phyloP scores from a whole-genome alignment of 2,888 invertebrate genomes.

The Copidosoma aretas region DNA sequence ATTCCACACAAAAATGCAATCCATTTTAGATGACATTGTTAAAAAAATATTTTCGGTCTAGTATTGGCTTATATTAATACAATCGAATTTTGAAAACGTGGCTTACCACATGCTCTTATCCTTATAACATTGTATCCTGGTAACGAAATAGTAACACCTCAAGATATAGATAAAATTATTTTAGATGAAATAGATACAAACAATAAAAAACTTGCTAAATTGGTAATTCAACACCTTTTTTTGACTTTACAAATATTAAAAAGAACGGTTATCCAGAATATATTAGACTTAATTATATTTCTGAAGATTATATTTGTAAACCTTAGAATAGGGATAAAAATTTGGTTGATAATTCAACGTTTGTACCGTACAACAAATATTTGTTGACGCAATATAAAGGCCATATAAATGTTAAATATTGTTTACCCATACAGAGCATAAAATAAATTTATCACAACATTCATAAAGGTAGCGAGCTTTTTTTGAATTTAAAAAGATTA shows the following conservation, averaged over 20 bases:
- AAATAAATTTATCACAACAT: not conserved
- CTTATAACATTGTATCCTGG: not conserved
- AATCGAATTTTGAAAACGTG: not conserved
- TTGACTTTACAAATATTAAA: not conserved
- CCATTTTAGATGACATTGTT: not conserved
- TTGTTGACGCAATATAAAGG: too few relatives aligned
- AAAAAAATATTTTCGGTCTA: not conserved
- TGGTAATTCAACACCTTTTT: not conserved
- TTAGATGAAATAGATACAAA: not conserved
- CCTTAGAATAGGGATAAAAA: not conserved
- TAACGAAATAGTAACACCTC: not conserved
- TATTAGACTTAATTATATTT: not conserved
- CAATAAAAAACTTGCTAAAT: not conserved
- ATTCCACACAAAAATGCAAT: not conserved
- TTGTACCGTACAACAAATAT: not conserved
- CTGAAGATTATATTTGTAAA: not conserved
- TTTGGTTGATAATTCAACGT: not conserved
- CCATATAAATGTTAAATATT: too few relatives aligned
- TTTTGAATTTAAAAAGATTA: not conserved
- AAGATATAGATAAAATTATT: not conserved
- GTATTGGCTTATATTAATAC: not conserved
- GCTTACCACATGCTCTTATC: not conserved
- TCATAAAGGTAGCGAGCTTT: not conserved
- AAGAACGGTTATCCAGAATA: not conserved
- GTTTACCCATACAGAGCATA: not conserved